A percentile compares a stretch with the other conserved stretches of the same genome.
Evolutionary conservation across 2,113 vertebrate genomes (phyloP).

Genomic region (Pica pica): DNA sequence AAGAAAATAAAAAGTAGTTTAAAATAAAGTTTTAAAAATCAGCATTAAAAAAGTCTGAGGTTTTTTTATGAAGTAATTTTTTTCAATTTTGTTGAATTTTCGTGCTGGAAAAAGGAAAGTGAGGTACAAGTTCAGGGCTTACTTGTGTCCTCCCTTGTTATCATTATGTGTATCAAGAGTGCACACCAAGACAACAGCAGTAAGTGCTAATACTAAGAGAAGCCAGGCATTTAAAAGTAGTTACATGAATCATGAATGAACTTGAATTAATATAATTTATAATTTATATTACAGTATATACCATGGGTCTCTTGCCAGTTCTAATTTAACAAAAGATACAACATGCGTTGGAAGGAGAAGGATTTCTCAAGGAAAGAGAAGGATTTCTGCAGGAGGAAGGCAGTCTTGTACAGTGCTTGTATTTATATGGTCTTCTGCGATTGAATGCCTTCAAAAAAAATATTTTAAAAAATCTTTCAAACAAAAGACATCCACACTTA

Average conservation of each 20-base stretch:
- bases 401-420: background rate
- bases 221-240: background rate
- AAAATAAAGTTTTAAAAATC: background rate
- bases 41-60: background rate
- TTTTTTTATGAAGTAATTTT: background rate
- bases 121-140: background rate
- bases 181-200: background rate
- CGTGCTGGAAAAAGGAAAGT: background rate
- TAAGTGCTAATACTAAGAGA: background rate
- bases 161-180: background rate
- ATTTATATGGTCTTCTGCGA: background rate
- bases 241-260: background rate
- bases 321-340: background rate
- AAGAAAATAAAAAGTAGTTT: background rate
- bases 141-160: background rate
- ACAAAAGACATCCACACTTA: background rate
- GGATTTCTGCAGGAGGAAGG: background rate
- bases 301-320: background rate
- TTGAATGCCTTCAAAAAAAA: background rate
- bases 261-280: conserved; percentile 21
- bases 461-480: background rate
- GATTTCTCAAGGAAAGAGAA: background rate
- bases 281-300: conserved; percentile 20
- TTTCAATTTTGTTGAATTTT: background rate
- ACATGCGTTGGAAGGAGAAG: background rate